Conservation (phyloP, 2,797 vertebrate species). For the Catostomus latipinnis region DNA sequence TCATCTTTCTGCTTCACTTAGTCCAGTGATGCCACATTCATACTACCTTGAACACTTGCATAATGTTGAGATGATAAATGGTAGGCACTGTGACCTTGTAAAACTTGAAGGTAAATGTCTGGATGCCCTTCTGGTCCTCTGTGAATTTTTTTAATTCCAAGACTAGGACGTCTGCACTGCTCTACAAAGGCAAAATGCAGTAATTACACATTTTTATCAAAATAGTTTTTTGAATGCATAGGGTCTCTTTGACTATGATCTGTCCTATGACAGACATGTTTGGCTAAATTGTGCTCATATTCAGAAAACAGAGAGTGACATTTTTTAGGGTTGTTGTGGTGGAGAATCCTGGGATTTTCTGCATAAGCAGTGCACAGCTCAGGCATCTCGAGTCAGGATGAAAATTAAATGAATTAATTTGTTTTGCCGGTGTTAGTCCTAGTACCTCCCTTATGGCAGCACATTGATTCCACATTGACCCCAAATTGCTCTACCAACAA, state of each 20-base stretch:
- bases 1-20: constrained; percentile 14
- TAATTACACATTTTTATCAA: too few relatives aligned
- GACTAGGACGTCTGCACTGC: background rate
- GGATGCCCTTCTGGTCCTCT: background rate
- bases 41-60: constrained; percentile 53
- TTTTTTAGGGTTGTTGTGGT: background rate
- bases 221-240: too few relatives aligned
- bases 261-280: too few relatives aligned
- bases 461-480: constrained; percentile 75
- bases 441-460: constrained; percentile 71
- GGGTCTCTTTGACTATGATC: too few relatives aligned
- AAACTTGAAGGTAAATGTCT: constrained; percentile 29
- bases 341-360: constrained; percentile 35
- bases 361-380: constrained; percentile 60
- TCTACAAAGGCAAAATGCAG: too few relatives aligned
- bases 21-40: constrained; percentile 47
- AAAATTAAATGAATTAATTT: constrained; percentile 83
- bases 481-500: constrained; percentile 75
- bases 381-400: constrained; percentile 76
- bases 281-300: too few relatives aligned
- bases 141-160: background rate
- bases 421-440: constrained; percentile 76
- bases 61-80: constrained; percentile 59
- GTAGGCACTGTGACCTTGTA: constrained; percentile 45
- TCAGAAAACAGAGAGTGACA: too few relatives aligned